phyloP scores from a whole-genome alignment of 2,888 invertebrate species.

The Agrotis puta region DNA sequence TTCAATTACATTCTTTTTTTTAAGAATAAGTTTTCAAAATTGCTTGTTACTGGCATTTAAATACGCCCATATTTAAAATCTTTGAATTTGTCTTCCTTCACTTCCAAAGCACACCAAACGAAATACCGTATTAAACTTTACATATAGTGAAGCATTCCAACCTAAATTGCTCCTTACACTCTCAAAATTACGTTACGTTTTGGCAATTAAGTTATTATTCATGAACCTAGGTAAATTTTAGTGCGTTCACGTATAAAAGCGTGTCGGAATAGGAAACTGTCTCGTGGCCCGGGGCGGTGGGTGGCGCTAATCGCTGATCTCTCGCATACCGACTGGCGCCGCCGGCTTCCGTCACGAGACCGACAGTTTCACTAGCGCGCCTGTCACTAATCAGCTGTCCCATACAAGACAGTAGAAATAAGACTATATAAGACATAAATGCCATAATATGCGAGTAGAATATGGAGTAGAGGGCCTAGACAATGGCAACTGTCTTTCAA shows the following conservation, averaged over 20 bases:
- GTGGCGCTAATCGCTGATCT: constrained; percentile 74
- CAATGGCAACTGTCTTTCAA: too few species aligned
- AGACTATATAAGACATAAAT: neutral
- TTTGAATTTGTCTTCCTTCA: neutral
- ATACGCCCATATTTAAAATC: too few species aligned
- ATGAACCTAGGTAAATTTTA: constrained; percentile 6
- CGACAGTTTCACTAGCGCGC: constrained; percentile 25
- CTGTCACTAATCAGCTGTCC: constrained; percentile 2
- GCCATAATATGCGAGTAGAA: neutral
- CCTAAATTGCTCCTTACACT: neutral
- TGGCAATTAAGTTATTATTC: constrained; percentile 24
- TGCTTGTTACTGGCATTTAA: neutral
- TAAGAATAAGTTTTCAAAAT: neutral
- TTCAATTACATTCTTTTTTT: neutral
- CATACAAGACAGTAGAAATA: neutral
- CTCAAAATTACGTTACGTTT: neutral
- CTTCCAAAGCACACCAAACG: neutral
- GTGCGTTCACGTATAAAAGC: constrained; percentile 17
- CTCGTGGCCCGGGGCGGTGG: constrained; percentile 64
- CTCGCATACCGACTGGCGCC: constrained; percentile 69
- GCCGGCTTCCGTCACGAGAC: constrained; percentile 62
- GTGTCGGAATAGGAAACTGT: constrained; percentile 55
- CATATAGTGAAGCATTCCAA: neutral
- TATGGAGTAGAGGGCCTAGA: too few species aligned
- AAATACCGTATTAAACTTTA: neutral